phyloP scores from a whole-genome alignment of 2,113 vertebrate genomes.

The Hydropotes inermis region DNA sequence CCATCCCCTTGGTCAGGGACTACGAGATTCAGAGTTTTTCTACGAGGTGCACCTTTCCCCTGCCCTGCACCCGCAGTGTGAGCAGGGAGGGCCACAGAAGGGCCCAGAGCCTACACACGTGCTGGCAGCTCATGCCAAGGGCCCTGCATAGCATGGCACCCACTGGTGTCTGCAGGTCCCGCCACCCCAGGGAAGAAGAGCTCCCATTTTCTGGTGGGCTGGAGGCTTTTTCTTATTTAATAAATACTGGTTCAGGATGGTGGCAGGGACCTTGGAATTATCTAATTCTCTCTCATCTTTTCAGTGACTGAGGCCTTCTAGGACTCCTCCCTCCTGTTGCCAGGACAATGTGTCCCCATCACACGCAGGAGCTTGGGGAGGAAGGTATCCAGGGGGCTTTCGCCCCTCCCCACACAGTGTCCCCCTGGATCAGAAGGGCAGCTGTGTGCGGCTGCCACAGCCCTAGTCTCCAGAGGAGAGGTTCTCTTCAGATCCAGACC shows the following conservation, averaged over 20 bases:
- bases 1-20: neutral
- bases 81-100: neutral
- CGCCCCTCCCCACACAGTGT: fast-evolving
- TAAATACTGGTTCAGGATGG: neutral
- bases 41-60: neutral
- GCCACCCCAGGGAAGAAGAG: neutral
- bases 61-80: fast-evolving
- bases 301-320: neutral
- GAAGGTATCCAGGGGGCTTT: neutral
- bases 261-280: neutral
- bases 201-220: neutral
- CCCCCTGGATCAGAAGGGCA: neutral
- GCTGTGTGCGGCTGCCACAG: neutral
- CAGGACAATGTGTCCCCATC: neutral
- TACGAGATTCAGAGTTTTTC: neutral
- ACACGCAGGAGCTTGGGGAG: neutral
- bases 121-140: neutral
- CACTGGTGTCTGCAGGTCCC: neutral
- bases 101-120: neutral
- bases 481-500: neutral
- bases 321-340: neutral
- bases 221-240: neutral
- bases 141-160: neutral
- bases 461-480: neutral
- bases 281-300: neutral